Evolutionary conservation across 1,140 invertebrate species (phyloP), one percentile per base, ranked within the genome.

Genomic region (Olivierus martensii): DNA sequence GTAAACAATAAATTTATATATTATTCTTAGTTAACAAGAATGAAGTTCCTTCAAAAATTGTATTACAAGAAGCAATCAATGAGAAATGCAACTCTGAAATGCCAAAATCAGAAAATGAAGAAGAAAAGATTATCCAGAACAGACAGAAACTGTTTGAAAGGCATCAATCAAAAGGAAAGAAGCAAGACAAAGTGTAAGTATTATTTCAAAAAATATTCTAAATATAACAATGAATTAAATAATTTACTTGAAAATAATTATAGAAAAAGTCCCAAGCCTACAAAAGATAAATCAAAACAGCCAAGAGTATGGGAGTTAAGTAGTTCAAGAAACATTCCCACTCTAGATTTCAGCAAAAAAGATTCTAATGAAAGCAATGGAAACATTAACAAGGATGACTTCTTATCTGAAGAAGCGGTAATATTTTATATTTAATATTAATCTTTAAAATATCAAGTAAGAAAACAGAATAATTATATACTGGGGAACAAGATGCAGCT

Each of bases 241-340:
- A 28, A 28, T 28, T 28, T 28, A 9, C n/a, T n/a, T 28, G 28
- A 28, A 6, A 6, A 9, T 28, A 28, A 12, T 47, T 62, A 17
- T 49, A 79, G 77, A 18, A 84, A 85, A 67, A 82, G 78, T 67
- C 77, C 77, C 15, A 76, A 76, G 54, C 65, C 71, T 15, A 78
- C 83, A 41, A 85, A 83, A 66, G 78, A 62, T 44, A 56, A 84
- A 58, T 83, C 82, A 1, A 98, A 97, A 65, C 84, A 87, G 65
- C 85, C 82, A 0, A 77, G 89, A 39, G 78, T 87, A 12, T 97
- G 93, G 93, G 89, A 90, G 57, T 67, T 87, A 21, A 79, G 80
- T 49, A 91, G 90, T 45, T 71, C 71, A 4, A 84, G 83, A 53
- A 91, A 96, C 68, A 69, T 83, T n/a, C 76, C 77, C 3, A 69